Conservation (phyloP, 2,113 vertebrate genomes). For the Eonycteris spelaea region DNA sequence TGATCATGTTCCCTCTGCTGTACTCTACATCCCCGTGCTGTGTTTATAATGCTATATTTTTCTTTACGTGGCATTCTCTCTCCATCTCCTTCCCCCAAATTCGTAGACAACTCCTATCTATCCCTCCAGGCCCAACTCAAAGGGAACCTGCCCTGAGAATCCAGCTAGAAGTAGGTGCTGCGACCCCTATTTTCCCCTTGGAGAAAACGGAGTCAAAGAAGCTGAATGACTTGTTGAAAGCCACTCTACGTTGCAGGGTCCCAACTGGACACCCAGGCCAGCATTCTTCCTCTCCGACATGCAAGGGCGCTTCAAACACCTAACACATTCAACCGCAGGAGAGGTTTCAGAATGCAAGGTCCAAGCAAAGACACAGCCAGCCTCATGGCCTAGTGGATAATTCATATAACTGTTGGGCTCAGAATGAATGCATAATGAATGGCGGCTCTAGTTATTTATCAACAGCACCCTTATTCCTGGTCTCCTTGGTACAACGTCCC, state of each 20-base stretch:
- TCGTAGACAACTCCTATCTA: too few relatives aligned
- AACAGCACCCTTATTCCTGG: background rate
- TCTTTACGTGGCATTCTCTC: background rate
- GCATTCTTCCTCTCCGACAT: background rate
- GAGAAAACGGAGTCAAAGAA: background rate
- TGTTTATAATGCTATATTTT: background rate
- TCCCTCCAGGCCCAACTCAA: too few relatives aligned
- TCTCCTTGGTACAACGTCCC: background rate
- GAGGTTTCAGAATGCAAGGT: background rate
- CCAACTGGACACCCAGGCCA: background rate
- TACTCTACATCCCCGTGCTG: too few relatives aligned
- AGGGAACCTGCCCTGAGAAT: background rate
- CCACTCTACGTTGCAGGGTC: background rate
- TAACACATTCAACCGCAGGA: fast-evolving
- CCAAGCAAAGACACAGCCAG: background rate
- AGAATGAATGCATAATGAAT: fast-evolving
- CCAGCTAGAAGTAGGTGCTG: background rate
- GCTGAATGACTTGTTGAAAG: background rate
- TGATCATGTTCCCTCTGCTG: too few relatives aligned
- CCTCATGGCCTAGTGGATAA: background rate
- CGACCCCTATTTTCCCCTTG: background rate
- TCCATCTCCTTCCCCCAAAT: background rate
- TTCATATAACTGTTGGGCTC: background rate
- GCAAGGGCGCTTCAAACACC: background rate
- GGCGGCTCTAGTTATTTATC: background rate